Percentiles rank a stretch among this genome's conserved stretches.
phyloP scores from a whole-genome alignment of 2,888 invertebrate genomes.

The Eupithecia centaureata region DNA sequence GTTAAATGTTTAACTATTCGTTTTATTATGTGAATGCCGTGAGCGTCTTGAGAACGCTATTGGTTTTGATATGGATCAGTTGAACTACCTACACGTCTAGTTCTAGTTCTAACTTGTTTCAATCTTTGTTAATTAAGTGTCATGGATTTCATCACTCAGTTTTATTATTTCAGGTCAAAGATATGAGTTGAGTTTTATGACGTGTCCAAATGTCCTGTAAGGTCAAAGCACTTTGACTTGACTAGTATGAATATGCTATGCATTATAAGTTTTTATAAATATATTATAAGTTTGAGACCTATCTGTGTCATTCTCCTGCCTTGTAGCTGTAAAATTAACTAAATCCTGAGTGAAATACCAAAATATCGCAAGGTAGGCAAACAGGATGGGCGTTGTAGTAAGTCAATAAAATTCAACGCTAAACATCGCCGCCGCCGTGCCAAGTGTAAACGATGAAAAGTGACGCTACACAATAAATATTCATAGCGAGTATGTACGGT shows the following conservation, averaged over 20 bases:
- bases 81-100: too few relatives aligned
- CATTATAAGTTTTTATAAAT: too few relatives aligned
- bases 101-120: not conserved
- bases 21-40: not conserved
- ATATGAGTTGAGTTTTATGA: too few relatives aligned
- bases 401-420: conserved; percentile 20
- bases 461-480: conserved; percentile 50
- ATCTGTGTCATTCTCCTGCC: not conserved
- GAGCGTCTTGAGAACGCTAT: not conserved
- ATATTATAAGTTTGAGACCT: not conserved
- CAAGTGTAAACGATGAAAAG: conserved; percentile 44
- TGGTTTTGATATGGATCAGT: not conserved
- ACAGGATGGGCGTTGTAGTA: not conserved
- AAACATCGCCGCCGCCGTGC: conserved; percentile 28
- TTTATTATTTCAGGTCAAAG: too few relatives aligned
- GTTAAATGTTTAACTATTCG: not conserved
- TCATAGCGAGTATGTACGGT: conserved; percentile 41
- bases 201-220: too few relatives aligned
- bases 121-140: too few relatives aligned
- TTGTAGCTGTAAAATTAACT: not conserved
- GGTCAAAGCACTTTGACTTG: too few relatives aligned
- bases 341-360: not conserved
- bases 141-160: too few relatives aligned
- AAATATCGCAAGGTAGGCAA: not conserved
- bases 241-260: too few relatives aligned